Evolutionary conservation across 2,113 vertebrate species (phyloP).

Genomic region (Columbina picui): DNA sequence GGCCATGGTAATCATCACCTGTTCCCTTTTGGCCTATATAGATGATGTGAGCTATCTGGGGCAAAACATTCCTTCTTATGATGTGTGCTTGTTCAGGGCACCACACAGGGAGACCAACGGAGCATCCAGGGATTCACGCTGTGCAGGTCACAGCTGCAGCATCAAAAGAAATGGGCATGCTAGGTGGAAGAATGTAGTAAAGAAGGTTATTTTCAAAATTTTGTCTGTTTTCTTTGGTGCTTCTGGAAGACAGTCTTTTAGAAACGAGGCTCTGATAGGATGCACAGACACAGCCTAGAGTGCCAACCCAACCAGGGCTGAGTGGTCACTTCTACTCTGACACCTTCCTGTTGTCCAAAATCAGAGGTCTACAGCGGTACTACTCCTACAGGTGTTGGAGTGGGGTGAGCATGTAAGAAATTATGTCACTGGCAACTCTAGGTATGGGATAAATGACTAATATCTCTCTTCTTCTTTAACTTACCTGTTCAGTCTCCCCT

Average conservation of each 20-base stretch:
- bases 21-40: neutral
- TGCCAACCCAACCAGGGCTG: neutral
- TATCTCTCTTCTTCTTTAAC: neutral
- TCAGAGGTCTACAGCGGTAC: neutral
- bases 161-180: neutral
- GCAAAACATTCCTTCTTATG: neutral
- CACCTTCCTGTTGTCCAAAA: neutral
- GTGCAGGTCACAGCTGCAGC: accelerated
- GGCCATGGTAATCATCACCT: neutral
- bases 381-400: neutral
- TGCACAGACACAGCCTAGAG: neutral
- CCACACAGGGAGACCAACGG: neutral
- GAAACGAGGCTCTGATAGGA: neutral
- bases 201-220: neutral
- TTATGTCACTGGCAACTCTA: neutral
- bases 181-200: neutral
- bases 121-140: neutral
- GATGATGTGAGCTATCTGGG: neutral
- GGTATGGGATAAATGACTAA: neutral
- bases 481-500: neutral
- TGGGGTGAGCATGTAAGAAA: neutral
- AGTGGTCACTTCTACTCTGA: neutral
- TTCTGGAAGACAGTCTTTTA: neutral
- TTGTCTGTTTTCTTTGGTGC: neutral
- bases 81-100: neutral